Conservation (phyloP, 2,113 vertebrate genomes). For the Myotis yumanensis region DNA sequence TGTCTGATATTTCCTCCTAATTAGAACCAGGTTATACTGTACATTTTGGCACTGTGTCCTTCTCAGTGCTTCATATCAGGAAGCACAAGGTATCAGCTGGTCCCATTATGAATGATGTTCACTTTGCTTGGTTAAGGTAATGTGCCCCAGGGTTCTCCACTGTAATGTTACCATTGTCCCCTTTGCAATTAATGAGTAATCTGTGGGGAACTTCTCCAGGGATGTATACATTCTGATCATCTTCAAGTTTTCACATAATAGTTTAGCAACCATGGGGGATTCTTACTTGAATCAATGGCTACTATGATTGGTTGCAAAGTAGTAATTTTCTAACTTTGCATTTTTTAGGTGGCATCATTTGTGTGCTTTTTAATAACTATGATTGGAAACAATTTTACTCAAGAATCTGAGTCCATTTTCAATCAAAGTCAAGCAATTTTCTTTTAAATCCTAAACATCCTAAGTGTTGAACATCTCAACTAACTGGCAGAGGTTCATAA, state of each 20-base stretch:
- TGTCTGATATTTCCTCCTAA: not conserved
- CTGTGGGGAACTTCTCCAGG: not conserved
- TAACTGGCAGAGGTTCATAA: not conserved
- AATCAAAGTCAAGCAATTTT: slow-evolving; percentile 35
- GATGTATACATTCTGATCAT: not conserved
- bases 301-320: not conserved
- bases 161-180: not conserved
- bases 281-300: not conserved
- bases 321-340: not conserved
- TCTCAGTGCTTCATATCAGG: not conserved
- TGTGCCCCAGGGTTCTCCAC: not conserved
- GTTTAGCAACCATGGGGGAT: not conserved
- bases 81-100: not conserved
- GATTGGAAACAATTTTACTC: slow-evolving; percentile 1
- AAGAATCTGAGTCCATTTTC: not conserved
- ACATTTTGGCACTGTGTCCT: not conserved
- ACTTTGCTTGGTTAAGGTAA: not conserved
- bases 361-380: not conserved
- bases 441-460: not conserved
- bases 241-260: not conserved
- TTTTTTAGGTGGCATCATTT: not conserved
- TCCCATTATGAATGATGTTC: not conserved
- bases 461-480: not conserved
- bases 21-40: not conserved
- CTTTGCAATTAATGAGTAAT: not conserved